A percentile compares a stretch with the other conserved stretches of the same genome.
Conservation (phyloP, 2,113 vertebrate genomes). For the Bubo scandiacus region DNA sequence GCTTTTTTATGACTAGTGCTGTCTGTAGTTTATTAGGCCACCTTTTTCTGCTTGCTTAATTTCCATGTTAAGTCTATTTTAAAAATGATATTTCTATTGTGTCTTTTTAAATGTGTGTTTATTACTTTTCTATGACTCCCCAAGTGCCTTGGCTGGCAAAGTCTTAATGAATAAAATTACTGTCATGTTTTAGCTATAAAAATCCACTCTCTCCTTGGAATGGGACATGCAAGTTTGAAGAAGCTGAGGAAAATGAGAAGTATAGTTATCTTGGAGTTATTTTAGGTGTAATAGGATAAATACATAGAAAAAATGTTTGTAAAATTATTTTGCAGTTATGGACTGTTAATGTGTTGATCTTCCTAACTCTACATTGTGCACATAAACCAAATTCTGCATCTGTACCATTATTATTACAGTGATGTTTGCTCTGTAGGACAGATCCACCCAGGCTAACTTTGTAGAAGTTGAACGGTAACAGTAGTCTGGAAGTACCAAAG, state of each 20-base stretch:
- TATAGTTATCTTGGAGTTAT: background rate
- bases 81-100: background rate
- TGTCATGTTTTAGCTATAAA: background rate
- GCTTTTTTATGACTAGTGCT: background rate
- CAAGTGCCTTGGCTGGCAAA: background rate
- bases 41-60: background rate
- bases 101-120: background rate
- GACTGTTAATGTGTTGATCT: background rate
- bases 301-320: background rate
- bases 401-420: background rate
- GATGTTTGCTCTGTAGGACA: background rate
- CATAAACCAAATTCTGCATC: background rate
- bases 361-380: background rate
- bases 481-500: background rate
- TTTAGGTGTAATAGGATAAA: background rate
- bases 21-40: background rate
- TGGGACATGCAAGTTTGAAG: background rate
- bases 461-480: background rate
- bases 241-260: background rate
- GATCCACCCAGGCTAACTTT: background rate
- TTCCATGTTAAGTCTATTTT: background rate
- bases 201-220: background rate
- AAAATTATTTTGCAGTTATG: background rate
- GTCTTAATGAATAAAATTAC: background rate
- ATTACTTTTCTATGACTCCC: background rate